Percentiles rank a stretch among this genome's conserved stretches.
phyloP scores from a whole-genome alignment of 2,797 vertebrate genomes.

The Nannoperca obscura region DNA sequence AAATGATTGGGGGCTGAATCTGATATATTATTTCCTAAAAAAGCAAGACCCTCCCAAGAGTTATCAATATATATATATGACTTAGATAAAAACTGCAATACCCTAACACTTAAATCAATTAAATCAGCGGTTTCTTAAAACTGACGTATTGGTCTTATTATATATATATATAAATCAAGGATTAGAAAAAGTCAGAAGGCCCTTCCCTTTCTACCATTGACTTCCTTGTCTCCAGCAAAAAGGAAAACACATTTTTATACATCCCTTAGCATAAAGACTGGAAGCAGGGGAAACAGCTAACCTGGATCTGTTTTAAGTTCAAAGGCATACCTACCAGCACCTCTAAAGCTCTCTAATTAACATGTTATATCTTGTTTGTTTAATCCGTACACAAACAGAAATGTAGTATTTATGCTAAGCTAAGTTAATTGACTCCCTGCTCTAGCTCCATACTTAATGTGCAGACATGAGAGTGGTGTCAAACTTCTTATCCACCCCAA shows the following conservation, averaged over 20 bases:
- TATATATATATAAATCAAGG: neutral
- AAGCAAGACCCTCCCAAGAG: neutral
- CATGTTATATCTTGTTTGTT: neutral
- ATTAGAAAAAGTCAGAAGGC: neutral
- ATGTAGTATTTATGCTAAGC: neutral
- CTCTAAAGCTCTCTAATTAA: neutral
- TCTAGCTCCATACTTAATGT: neutral
- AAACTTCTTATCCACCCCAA: constrained; percentile 15
- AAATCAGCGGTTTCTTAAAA: neutral
- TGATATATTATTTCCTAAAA: neutral
- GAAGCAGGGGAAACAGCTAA: neutral
- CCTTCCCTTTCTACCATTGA: neutral
- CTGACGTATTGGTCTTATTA: neutral
- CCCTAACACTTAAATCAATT: neutral
- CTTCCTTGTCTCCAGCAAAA: neutral
- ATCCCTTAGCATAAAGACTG: neutral
- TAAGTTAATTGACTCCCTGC: neutral
- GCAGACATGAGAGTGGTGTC: neutral
- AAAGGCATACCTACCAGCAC: neutral
- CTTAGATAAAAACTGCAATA: neutral
- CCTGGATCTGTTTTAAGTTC: neutral
- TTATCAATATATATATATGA: constrained; percentile 2
- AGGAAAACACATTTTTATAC: neutral
- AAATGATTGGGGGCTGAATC: neutral
- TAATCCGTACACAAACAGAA: neutral